These are phyloP conservation scores for Hedya salicella DNA, from an alignment of 2,888 invertebrate genomes.

Conservation along the genomic window DNA sequence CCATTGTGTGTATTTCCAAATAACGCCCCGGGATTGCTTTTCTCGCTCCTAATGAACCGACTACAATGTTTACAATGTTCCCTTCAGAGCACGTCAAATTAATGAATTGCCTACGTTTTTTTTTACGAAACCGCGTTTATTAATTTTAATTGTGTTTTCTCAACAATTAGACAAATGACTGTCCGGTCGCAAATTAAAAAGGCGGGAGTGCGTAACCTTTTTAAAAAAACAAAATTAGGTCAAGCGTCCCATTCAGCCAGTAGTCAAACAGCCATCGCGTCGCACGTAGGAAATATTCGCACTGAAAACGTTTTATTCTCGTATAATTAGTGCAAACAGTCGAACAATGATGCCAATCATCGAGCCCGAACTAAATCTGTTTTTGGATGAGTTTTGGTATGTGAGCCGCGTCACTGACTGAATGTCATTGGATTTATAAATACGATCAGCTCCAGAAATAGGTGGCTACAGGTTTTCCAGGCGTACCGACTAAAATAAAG, in stretches of 20 bases:
- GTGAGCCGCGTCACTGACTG: constrained; percentile 81
- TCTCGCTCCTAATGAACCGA: constrained; percentile 25
- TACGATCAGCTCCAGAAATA: constrained; percentile 86
- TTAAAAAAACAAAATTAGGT: constrained; percentile 58
- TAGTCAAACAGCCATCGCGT: constrained; percentile 50
- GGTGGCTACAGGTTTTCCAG: constrained; percentile 86
- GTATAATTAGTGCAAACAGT: constrained; percentile 68
- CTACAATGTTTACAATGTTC: constrained; percentile 33
- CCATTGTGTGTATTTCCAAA: constrained; percentile 48
- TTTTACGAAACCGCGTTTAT: constrained; percentile 17
- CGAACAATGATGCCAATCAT: constrained; percentile 81
- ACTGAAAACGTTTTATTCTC: constrained; percentile 46
- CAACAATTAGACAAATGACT: constrained; percentile 38
- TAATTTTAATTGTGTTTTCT: constrained; percentile 36
- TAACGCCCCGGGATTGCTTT: constrained; percentile 37
- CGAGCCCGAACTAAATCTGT: constrained; percentile 80
- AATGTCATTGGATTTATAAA: constrained; percentile 86
- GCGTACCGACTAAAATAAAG: constrained; percentile 85
- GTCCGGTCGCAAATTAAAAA: constrained; percentile 46
- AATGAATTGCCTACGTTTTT: constrained; percentile 17
- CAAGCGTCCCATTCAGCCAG: constrained; percentile 59
- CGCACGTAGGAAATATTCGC: constrained; percentile 38
- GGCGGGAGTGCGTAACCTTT: constrained; percentile 54
- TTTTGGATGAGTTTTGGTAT: constrained; percentile 85
- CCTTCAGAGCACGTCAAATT: constrained; percentile 23